Evolutionary conservation across 2,113 vertebrate species (phyloP), one percentile per base, ranked within the genome.

Genomic region (Myocastor coypus): DNA sequence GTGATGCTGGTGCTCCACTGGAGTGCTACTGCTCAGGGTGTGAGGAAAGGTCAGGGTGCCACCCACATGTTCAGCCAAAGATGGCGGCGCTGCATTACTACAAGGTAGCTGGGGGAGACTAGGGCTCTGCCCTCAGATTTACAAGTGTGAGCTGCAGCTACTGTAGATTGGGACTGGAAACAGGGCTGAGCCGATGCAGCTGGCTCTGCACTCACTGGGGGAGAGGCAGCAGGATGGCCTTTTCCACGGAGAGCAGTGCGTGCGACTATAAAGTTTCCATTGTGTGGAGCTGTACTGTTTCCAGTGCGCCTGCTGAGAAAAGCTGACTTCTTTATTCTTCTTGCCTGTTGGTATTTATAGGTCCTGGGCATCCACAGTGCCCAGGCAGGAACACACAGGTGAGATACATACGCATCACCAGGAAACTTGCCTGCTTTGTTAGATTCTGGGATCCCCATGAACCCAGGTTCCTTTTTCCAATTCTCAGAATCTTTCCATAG

Each of bases 401-500:
- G 82, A 40, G 6, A 26, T 69, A 52, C 26, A 73, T n/a, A 83
- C 26, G 57, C 4, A 82, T 20, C 32, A 57, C 3, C 17, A 81
- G 52, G 17, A 22, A 92, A 83, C 68, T 73, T 7, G 2, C 55
- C 19, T 73, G 37, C 40, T n/a, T n/a, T 30, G 20, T 63, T 92
- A 68, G 83, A 42, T 80, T 11, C 40, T 34, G 52, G 87, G 68
- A 32, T 92, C 19, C 68, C 68, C 34, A 69, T 68, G 20, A 40
- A 32, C 22, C 26, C 77, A 87, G 22, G 14, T 69, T 71, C 55
- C 28, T 89, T 78, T 78, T 46, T 78, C 5, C 2, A 57, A 64
- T 37, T 90, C 61, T 64, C 82, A 61, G 24, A 69, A 59, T 91
- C 55, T 95, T 96, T 69, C 85, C 42, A 87, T 40, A 83, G 85